Percentiles rank a stretch among this genome's conserved stretches.
These are phyloP conservation scores for Agrochola lychnidis DNA, from an alignment of 2,888 invertebrate species.

Conservation along the genomic window DNA sequence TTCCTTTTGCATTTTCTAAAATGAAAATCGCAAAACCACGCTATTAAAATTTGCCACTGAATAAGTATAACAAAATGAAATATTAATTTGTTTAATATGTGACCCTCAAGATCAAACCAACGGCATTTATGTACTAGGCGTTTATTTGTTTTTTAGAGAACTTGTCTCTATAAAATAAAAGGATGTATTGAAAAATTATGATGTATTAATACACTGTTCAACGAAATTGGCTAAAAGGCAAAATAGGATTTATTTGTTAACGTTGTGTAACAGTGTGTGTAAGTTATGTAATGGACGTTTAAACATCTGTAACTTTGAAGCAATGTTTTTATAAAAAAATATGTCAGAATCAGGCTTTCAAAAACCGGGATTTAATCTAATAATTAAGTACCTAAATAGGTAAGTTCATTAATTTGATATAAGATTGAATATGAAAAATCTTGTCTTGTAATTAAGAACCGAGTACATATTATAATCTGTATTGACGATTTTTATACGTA, in stretches of 20 bases:
- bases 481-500: slow-evolving; percentile 29
- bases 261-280: background rate
- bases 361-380: background rate
- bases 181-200: background rate
- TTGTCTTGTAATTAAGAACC: slow-evolving; percentile 2
- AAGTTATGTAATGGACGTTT: background rate
- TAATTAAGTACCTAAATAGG: background rate
- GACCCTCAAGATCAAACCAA: background rate
- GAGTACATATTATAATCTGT: slow-evolving; percentile 21
- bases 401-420: background rate
- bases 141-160: background rate
- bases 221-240: background rate
- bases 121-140: background rate
- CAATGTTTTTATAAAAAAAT: background rate
- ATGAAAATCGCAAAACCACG: background rate
- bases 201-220: background rate
- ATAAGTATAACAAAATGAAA: background rate
- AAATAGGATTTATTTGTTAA: background rate
- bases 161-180: background rate
- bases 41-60: too few relatives aligned
- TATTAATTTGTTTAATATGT: too few relatives aligned
- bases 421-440: background rate
- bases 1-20: background rate
- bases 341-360: background rate
- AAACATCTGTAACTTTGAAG: background rate